Evolutionary conservation across 64 coral and sea anemone species (phyloP).

Genomic region (Actinia equina): DNA sequence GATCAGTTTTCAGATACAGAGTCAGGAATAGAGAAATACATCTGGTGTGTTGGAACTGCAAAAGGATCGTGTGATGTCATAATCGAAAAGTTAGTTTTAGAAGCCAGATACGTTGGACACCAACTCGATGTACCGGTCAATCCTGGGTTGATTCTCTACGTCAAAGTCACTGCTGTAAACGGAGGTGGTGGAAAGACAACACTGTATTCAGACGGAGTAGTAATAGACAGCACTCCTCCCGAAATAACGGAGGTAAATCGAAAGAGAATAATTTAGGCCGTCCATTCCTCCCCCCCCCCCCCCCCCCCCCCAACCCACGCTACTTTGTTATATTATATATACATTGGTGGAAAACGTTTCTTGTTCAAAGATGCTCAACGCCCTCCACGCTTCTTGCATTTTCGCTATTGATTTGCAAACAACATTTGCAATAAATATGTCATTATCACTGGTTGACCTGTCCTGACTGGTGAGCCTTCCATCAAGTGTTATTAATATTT

Average conservation of each 20-base stretch:
- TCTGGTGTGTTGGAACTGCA: conserved; percentile 78
- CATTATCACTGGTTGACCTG: too few species aligned
- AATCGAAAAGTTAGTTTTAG: conserved; percentile 22
- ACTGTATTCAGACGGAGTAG: conserved; percentile 68
- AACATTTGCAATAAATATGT: too few species aligned
- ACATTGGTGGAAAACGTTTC: too few species aligned
- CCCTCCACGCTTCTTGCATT: too few species aligned
- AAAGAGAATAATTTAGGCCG: too few species aligned
- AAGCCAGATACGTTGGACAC: conserved; percentile 21
- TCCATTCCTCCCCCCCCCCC: too few species aligned
- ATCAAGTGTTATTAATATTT: too few species aligned
- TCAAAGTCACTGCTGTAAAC: conserved; percentile 60
- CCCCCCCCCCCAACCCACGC: too few species aligned
- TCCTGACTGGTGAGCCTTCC: too few species aligned
- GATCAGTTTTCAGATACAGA: conserved; percentile 75
- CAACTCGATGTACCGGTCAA: conserved; percentile 62
- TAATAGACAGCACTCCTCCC: conserved; percentile 76
- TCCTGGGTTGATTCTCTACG: conserved; percentile 62
- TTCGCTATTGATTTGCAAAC: too few species aligned
- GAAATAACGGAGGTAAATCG: conserved; percentile 40
- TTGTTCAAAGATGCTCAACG: too few species aligned
- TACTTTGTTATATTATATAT: too few species aligned
- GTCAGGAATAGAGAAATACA: conserved; percentile 60
- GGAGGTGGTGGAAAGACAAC: conserved; percentile 64
- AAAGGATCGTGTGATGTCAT: conserved; percentile 75